Evolutionary conservation across 2,888 invertebrate genomes (phyloP).

Genomic region (Apodemia mormo): DNA sequence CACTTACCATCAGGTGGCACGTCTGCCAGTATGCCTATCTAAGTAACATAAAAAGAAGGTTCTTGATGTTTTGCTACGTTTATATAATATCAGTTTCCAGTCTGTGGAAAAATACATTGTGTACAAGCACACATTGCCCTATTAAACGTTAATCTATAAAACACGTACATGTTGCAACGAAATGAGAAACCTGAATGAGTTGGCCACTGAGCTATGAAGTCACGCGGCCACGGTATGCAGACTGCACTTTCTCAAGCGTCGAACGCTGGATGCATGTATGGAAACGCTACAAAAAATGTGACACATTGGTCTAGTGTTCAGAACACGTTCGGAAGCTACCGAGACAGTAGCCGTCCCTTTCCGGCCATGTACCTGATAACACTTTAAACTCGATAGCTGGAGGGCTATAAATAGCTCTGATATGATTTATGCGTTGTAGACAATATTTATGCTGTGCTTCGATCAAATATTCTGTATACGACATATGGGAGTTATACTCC

Average conservation of each 20-base stretch:
- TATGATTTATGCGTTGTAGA: too few relatives aligned
- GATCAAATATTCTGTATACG: too few relatives aligned
- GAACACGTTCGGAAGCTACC: not conserved
- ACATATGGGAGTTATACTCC: too few relatives aligned
- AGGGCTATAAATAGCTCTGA: too few relatives aligned
- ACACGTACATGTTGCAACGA: conserved; percentile 32
- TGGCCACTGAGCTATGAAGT: conserved; percentile 74
- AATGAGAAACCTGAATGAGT: conserved; percentile 64
- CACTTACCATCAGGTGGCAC: too few relatives aligned
- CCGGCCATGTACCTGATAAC: conserved; percentile 1
- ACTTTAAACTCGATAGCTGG: too few relatives aligned
- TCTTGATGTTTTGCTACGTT: too few relatives aligned
- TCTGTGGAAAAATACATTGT: not conserved
- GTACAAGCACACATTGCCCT: not conserved
- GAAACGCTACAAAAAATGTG: conserved; percentile 24
- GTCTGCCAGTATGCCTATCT: too few relatives aligned
- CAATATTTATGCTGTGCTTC: too few relatives aligned
- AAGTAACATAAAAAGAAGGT: too few relatives aligned
- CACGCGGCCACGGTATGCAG: conserved; percentile 69
- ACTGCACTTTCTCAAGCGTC: conserved; percentile 67
- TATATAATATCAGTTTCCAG: not conserved
- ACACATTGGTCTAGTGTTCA: conserved; percentile 14
- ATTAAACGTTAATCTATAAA: conserved; percentile 21
- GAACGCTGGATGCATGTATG: conserved; percentile 20
- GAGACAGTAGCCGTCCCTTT: conserved; percentile 1